These are phyloP conservation scores for Tipula vernalis DNA, from an alignment of 2,888 invertebrate genomes.

Conservation along the genomic window DNA sequence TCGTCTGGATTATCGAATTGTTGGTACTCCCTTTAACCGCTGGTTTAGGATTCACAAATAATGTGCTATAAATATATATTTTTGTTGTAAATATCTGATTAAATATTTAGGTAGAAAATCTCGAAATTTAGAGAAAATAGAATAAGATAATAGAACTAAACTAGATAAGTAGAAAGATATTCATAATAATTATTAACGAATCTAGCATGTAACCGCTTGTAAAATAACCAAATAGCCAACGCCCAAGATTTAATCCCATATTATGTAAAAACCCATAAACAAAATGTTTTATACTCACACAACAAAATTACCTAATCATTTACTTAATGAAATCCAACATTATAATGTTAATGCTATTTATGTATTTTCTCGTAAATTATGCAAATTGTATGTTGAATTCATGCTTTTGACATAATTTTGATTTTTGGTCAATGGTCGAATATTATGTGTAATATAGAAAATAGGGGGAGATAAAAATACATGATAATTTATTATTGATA, in stretches of 20 bases:
- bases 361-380: conserved; percentile 12
- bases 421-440: not conserved
- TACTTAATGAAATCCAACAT: not conserved
- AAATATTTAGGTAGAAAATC: not conserved
- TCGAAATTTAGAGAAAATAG: not conserved
- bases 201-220: not conserved
- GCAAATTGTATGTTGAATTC: conserved; percentile 13
- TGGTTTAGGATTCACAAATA: not conserved
- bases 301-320: not conserved
- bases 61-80: not conserved
- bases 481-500: not conserved
- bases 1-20: not conserved
- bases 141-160: not conserved
- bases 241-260: not conserved
- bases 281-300: not conserved
- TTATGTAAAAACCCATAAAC: not conserved
- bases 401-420: not conserved
- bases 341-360: not conserved
- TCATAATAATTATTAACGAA: not conserved
- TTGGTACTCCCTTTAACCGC: not conserved
- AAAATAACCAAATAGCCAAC: not conserved
- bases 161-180: not conserved
- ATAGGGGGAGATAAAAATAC: not conserved
- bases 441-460: not conserved
- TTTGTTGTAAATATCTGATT: not conserved